These are phyloP conservation scores for Actenoides lindsayi DNA, from an alignment of 2,113 vertebrate species.

Conservation along the genomic window DNA sequence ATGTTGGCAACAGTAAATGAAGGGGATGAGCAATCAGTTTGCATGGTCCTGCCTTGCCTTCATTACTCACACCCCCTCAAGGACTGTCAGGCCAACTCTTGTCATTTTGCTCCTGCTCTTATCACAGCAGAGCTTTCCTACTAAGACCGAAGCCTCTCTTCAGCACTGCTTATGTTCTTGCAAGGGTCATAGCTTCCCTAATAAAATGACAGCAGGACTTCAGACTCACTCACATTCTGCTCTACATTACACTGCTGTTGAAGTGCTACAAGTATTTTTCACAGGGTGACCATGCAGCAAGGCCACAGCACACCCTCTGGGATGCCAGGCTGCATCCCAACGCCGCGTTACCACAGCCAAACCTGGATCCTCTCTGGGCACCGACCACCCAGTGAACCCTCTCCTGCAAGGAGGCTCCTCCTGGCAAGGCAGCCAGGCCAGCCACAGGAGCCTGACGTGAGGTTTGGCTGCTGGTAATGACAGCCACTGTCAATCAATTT, in stretches of 20 bases:
- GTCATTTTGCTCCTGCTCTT: background rate
- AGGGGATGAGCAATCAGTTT: background rate
- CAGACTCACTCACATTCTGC: background rate
- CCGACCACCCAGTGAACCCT: background rate
- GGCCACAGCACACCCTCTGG: background rate
- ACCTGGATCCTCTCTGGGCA: background rate
- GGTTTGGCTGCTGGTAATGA: background rate
- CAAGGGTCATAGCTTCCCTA: background rate
- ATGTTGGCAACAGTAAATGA: background rate
- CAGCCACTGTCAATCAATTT: background rate
- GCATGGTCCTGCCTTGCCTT: background rate
- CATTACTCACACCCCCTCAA: background rate
- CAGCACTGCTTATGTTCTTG: background rate
- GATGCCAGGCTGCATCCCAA: background rate
- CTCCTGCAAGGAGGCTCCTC: background rate
- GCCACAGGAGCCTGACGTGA: accelerated
- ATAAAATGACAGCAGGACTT: background rate
- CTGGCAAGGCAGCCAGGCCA: background rate
- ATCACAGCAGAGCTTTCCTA: background rate
- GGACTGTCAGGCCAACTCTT: background rate
- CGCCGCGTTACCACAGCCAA: background rate
- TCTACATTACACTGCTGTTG: background rate
- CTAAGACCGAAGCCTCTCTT: background rate
- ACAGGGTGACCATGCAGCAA: background rate
- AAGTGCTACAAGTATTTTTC: background rate